These are phyloP conservation scores for Hirudinaria manillensis DNA, from an alignment of 2,888 invertebrate species.

Conservation along the genomic window DNA sequence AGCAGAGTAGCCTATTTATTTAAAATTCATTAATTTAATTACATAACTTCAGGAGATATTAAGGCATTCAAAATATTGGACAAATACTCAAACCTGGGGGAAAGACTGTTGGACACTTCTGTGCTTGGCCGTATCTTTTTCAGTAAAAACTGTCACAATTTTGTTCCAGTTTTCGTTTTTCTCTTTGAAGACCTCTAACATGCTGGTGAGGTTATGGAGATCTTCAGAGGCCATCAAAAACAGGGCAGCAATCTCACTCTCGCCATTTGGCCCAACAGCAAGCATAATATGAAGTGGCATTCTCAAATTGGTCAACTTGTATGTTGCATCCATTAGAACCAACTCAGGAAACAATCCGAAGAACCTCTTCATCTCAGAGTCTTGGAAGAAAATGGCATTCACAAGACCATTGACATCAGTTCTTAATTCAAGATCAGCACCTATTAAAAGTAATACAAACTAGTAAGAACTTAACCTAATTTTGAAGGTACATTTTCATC, in stretches of 20 bases:
- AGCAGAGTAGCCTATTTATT: no score
- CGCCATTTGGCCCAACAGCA: neutral
- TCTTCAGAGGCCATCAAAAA: no score
- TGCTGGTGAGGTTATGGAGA: no score
- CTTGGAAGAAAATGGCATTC: neutral
- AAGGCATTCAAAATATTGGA: no score
- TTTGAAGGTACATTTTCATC: neutral
- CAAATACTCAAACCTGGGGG: no score
- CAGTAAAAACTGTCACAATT: neutral
- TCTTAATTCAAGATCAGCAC: neutral
- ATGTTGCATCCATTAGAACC: neutral
- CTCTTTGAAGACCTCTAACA: neutral
- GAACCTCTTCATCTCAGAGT: neutral
- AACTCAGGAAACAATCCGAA: neutral
- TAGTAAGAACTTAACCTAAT: neutral
- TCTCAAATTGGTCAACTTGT: constrained; percentile 1
- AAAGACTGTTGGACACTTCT: no score
- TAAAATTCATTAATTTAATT: no score
- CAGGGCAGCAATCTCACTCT: no score
- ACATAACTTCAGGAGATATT: no score
- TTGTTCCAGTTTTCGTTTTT: neutral
- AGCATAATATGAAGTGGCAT: neutral
- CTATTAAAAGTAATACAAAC: neutral
- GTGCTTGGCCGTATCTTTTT: neutral
- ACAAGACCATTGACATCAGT: neutral